phyloP scores from a whole-genome alignment of 2,797 vertebrate genomes.

The Cyclopterus lumpus region DNA sequence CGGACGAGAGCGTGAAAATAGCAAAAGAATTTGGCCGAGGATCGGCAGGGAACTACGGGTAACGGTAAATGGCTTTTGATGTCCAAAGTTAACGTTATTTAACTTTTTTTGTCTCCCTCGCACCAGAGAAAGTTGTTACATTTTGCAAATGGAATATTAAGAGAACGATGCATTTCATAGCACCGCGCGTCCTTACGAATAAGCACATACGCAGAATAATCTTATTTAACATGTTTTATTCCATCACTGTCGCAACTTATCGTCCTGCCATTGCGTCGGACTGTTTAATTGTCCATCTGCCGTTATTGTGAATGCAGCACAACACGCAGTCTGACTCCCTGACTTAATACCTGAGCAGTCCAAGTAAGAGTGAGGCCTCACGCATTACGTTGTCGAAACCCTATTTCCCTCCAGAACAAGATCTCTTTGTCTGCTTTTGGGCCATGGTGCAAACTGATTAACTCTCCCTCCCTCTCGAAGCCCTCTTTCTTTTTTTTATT shows the following conservation, averaged over 20 bases:
- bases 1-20: neutral
- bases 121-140: neutral
- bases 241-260: neutral
- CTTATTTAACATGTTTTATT: neutral
- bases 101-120: neutral
- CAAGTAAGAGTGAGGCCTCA: constrained; percentile 24
- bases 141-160: neutral
- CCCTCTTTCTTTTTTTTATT: constrained; percentile 19
- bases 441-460: constrained; percentile 61
- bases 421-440: constrained; percentile 65
- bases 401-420: constrained; percentile 56
- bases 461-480: constrained; percentile 39
- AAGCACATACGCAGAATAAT: neutral
- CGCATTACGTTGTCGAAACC: constrained; percentile 20
- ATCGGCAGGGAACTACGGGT: neutral
- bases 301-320: neutral
- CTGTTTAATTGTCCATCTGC: neutral
- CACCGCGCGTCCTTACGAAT: neutral
- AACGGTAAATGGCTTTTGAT: neutral
- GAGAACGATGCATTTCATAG: neutral
- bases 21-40: neutral
- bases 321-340: constrained; percentile 37
- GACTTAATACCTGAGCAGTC: constrained; percentile 50
- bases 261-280: no score
- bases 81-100: neutral